These are phyloP conservation scores for Phyto melanocephala DNA, from an alignment of 2,888 invertebrate species.

Conservation along the genomic window DNA sequence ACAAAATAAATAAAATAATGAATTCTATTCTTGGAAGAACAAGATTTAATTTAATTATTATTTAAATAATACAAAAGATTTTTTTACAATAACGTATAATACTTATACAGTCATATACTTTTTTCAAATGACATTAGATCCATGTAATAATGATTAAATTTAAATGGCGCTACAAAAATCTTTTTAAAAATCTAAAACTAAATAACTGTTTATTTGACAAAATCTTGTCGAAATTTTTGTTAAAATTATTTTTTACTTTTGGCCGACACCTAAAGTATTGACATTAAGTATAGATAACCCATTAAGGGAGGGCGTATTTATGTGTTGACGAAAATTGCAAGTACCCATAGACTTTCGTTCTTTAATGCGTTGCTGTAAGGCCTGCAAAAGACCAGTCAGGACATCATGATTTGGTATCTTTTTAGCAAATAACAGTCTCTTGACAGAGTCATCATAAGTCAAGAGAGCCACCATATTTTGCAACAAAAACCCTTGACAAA, in stretches of 20 bases:
- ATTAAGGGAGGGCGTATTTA: slow-evolving; percentile 67
- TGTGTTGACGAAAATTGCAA: slow-evolving; percentile 74
- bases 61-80: slow-evolving; percentile 40
- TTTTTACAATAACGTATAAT: slow-evolving; percentile 48
- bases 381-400: slow-evolving; percentile 87
- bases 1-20: slow-evolving; percentile 16
- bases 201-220: slow-evolving; percentile 56
- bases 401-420: slow-evolving; percentile 94
- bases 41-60: slow-evolving; percentile 14
- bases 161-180: neutral
- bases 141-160: neutral
- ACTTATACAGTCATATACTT: slow-evolving; percentile 3
- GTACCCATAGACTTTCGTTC: slow-evolving; percentile 79
- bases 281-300: slow-evolving; percentile 21
- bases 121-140: neutral
- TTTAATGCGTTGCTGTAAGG: slow-evolving; percentile 90
- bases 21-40: slow-evolving; percentile 57
- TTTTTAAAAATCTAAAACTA: slow-evolving; percentile 49
- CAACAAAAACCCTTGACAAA: slow-evolving; percentile 92
- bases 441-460: slow-evolving; percentile 94
- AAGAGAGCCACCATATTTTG: slow-evolving; percentile 97
- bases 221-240: slow-evolving; percentile 40
- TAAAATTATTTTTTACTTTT: slow-evolving; percentile 23
- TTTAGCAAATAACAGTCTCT: slow-evolving; percentile 91
- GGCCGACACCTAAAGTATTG: slow-evolving; percentile 25